phyloP scores from a whole-genome alignment of 2,797 vertebrate species.

The Eulemur rubriventer region DNA sequence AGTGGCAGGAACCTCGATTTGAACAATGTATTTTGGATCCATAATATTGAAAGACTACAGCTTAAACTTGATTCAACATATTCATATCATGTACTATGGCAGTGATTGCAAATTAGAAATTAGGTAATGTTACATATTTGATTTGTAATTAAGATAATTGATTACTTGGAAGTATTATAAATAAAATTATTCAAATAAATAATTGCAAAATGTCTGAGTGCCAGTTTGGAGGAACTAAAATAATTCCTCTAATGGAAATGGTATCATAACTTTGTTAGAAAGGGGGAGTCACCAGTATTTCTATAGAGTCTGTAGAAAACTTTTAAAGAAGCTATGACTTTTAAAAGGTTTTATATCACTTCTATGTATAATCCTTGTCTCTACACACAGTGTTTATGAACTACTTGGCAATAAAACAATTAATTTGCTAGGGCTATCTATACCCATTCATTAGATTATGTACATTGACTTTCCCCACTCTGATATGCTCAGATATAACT shows the following conservation, averaged over 20 bases:
- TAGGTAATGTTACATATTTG: slow-evolving; percentile 22
- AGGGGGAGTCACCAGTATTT: neutral
- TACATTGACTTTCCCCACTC: neutral
- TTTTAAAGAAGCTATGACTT: neutral
- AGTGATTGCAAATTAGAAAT: slow-evolving; percentile 42
- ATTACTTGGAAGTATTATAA: slow-evolving; percentile 47
- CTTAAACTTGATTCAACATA: neutral
- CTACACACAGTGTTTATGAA: neutral
- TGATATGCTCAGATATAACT: neutral
- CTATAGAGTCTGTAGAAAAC: neutral
- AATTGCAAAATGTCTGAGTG: neutral
- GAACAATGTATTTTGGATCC: neutral
- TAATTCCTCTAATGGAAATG: neutral
- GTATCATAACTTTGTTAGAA: neutral
- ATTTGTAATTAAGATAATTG: slow-evolving; percentile 57
- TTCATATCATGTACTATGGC: neutral
- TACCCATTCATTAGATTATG: neutral
- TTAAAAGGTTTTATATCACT: neutral
- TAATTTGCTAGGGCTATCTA: neutral
- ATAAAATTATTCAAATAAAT: slow-evolving; percentile 52
- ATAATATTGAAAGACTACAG: neutral
- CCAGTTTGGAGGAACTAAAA: slow-evolving; percentile 10
- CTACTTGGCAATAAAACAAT: neutral
- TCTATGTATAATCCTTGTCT: neutral
- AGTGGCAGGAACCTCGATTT: neutral